Conservation (phyloP, 2,797 vertebrate genomes). For the Silurus lanzhouensis region DNA sequence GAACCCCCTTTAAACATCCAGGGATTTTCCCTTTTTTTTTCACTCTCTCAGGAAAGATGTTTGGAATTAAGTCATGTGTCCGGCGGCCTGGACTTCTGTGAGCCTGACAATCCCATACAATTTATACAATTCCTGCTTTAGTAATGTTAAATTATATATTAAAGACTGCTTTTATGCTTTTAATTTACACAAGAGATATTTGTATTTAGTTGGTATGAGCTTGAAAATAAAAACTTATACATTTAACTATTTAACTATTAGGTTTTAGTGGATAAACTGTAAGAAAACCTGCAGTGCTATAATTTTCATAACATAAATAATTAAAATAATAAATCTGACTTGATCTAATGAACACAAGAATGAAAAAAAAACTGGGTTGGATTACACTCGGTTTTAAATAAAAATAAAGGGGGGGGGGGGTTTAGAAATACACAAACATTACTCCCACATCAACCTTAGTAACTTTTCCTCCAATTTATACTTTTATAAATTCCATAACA, state of each 20-base stretch:
- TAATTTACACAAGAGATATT: not conserved
- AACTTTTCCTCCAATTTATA: not conserved
- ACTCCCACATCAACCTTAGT: not conserved
- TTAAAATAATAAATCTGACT: not conserved
- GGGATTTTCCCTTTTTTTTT: not conserved
- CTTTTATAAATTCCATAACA: not conserved
- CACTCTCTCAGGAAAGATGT: slow-evolving; percentile 1
- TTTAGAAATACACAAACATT: not conserved
- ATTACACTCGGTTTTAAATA: not conserved
- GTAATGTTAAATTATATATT: not conserved
- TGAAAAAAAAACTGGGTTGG: not conserved
- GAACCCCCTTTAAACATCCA: slow-evolving; percentile 43
- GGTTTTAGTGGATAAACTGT: not conserved
- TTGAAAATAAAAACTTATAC: not conserved
- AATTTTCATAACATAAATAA: not conserved
- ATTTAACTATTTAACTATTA: too few species aligned
- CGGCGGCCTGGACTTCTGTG: not conserved
- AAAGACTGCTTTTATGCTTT: not conserved
- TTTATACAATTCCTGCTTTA: not conserved
- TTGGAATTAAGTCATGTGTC: not conserved
- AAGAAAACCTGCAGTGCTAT: not conserved
- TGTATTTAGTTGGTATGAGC: not conserved
- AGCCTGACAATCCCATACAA: not conserved
- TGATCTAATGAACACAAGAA: not conserved
- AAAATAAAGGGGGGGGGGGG: not conserved